Evolutionary conservation across 2,888 invertebrate species (phyloP).

Genomic region (Lymantria dispar): DNA sequence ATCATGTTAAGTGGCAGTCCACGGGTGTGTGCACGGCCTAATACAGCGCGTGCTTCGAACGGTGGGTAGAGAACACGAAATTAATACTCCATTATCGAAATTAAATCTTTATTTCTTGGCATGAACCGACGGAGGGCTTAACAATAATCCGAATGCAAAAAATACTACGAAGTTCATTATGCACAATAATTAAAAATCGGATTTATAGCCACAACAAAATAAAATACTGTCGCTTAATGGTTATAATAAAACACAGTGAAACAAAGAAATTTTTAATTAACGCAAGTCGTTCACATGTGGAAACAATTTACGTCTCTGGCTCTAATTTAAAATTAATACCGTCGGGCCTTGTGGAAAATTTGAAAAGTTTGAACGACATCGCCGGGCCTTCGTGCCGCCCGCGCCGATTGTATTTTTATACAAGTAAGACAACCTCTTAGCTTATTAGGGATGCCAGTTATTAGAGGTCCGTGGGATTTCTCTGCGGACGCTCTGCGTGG

Average conservation of each 20-base stretch:
- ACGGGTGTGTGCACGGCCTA: conserved; percentile 23
- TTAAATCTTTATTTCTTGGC: conserved; percentile 37
- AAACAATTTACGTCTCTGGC: conserved; percentile 61
- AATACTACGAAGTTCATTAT: conserved; percentile 3
- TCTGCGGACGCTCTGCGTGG: conserved; percentile 57
- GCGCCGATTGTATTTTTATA: conserved; percentile 75
- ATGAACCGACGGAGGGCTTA: conserved; percentile 18
- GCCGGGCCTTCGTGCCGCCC: conserved; percentile 55
- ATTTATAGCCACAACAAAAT: conserved; percentile 16
- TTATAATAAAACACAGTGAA: conserved; percentile 32
- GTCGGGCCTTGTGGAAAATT: conserved; percentile 71
- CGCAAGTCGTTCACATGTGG: conserved; percentile 60
- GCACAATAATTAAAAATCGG: conserved; percentile 5
- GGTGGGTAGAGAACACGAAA: conserved; percentile 28
- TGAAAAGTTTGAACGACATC: conserved; percentile 79
- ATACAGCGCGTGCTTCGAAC: conserved; percentile 27
- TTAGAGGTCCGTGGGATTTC: conserved; percentile 69
- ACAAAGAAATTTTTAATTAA: conserved; percentile 60
- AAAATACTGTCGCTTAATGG: conserved; percentile 16
- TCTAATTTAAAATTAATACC: conserved; percentile 77
- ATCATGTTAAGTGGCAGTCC: conserved; percentile 21
- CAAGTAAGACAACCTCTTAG: conserved; percentile 75
- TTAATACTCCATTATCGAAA: conserved; percentile 44
- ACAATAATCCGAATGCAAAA: conserved; percentile 5
- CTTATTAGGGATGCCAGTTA: conserved; percentile 77